Evolutionary conservation across 2,113 vertebrate genomes (phyloP), one percentile per base, ranked within the genome.

Genomic region (Cheilinus undulatus): DNA sequence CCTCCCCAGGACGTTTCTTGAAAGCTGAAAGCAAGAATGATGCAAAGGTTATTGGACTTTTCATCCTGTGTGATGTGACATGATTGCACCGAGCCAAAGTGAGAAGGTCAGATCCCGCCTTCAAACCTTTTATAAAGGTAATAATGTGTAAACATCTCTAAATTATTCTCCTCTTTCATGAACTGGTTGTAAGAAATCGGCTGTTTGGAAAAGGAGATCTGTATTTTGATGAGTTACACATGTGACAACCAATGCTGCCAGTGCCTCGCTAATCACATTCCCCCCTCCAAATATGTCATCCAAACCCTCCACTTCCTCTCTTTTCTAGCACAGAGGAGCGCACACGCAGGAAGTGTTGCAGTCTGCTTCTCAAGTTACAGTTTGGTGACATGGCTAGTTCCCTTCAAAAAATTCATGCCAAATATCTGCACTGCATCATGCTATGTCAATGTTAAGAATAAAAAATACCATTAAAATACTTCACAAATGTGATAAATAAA

Each of bases 11-110:
- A 73, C 69, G 62, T 65, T 62, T 84, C 73, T 66, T 67, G 62
- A 77, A 27, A 69, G 85, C 76, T 65, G 63, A 79, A 62, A 80
- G 79, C 61, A 36, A 66, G 78, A 86, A 79, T 82, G 88, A 89
- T 86, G 86, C 85, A 90, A 90, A 86, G 83, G 65, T 85, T 88
- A 82, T 69, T 85, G 50, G 73, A 85, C 85, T 86, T 86, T n/a
- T 89, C 78, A 85, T 89, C 73, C 77, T 38, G 9, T 24, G 38
- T 72, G 70, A 86, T 34, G 77, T 85, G 88, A 86, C 73, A 46
- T 48, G 80, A 84, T 70, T 78, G 65, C 84, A 50, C 32, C 5
- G 7, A 56, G 51, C 45, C 40, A 61, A 43, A 45, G 36, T 67
- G 34, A 80, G 77, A 87, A 85, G 88, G 86, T 86, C 81, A 85